These are phyloP conservation scores for Sesamia inferens DNA, from an alignment of 2,888 invertebrate species.

Conservation along the genomic window DNA sequence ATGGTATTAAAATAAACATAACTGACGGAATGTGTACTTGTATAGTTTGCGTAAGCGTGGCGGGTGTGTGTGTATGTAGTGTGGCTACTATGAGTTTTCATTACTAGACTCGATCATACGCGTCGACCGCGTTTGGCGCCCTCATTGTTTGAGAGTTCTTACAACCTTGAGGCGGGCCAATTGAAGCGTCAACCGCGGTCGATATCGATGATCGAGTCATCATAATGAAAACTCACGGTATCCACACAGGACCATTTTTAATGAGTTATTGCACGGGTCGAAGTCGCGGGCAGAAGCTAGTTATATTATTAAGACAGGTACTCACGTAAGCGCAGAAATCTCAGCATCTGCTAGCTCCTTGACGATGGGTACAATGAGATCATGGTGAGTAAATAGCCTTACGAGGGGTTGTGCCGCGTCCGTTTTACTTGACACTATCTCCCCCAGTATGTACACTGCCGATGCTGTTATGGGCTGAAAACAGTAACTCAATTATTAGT, in stretches of 20 bases:
- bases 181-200: too few species aligned
- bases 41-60: too few species aligned
- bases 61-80: too few species aligned
- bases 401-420: constrained; percentile 97
- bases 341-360: constrained; percentile 95
- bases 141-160: too few species aligned
- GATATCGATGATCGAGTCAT: too few species aligned
- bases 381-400: constrained; percentile 95
- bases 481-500: constrained; percentile 4
- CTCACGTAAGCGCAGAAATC: constrained; percentile 97
- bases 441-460: constrained; percentile 95
- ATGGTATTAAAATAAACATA: neutral
- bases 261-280: neutral
- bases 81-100: too few species aligned
- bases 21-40: neutral
- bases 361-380: constrained; percentile 95
- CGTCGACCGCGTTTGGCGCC: too few species aligned
- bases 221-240: too few species aligned
- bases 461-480: constrained; percentile 94
- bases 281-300: neutral
- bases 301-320: constrained; percentile 59
- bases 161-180: too few species aligned
- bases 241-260: too few species aligned
- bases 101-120: too few species aligned
- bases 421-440: constrained; percentile 95